Conservation (phyloP, 2,113 vertebrate species). For the Hydrolagus affinis region DNA sequence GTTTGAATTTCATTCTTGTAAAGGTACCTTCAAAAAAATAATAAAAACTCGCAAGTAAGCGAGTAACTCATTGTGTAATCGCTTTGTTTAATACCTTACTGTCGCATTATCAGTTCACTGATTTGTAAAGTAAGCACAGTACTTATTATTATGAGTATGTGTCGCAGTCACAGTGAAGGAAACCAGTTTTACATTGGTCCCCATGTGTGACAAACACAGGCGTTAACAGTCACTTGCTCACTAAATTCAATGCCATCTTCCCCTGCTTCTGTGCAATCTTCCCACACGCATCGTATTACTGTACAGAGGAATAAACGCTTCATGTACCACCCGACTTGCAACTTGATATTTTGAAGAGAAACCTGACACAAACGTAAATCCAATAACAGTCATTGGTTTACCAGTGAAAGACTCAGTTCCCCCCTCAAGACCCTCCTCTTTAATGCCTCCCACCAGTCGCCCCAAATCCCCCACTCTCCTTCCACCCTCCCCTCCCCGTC, state of each 20-base stretch:
- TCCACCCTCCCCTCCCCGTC: too few relatives aligned
- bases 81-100: too few relatives aligned
- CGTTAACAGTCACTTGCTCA: background rate
- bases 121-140: background rate
- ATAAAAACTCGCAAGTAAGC: background rate
- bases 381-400: background rate
- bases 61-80: background rate
- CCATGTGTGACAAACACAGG: background rate
- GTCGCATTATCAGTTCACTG: background rate
- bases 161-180: too few relatives aligned
- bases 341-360: background rate
- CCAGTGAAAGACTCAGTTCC: background rate
- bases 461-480: too few relatives aligned
- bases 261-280: background rate
- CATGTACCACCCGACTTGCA: background rate
- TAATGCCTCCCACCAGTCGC: too few relatives aligned
- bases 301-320: background rate
- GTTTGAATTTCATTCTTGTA: constrained; percentile 35
- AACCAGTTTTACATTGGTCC: too few relatives aligned
- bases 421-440: background rate
- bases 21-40: constrained; percentile 25
- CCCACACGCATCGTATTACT: background rate
- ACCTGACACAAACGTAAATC: background rate
- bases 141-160: background rate
- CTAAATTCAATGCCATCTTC: background rate